Percentiles rank a stretch among this genome's conserved stretches.
These are phyloP conservation scores for Trididemnum miniatum DNA, from an alignment of 23 tunicate species.

Conservation along the genomic window DNA sequence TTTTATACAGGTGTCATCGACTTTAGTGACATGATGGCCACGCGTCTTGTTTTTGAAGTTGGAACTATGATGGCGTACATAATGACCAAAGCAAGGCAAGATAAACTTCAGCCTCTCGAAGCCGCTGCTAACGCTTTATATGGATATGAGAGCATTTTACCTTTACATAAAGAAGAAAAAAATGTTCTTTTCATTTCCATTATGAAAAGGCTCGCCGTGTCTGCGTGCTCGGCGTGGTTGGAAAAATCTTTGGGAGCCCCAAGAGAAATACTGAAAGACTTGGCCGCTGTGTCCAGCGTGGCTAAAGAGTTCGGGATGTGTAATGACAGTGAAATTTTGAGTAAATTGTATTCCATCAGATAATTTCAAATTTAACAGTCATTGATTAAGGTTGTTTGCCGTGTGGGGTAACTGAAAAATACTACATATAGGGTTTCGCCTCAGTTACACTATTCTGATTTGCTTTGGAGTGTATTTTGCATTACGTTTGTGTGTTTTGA, in stretches of 20 bases:
- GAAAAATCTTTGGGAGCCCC: slow-evolving; percentile 1
- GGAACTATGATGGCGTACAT: slow-evolving; percentile 20
- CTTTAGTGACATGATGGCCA: slow-evolving; percentile 14
- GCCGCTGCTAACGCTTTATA: background rate
- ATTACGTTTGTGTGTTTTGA: too few relatives aligned
- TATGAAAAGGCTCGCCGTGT: slow-evolving; percentile 2
- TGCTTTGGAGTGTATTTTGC: too few relatives aligned
- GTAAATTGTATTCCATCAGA: too few relatives aligned
- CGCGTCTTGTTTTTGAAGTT: slow-evolving; percentile 13
- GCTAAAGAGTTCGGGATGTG: too few relatives aligned
- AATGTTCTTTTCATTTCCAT: slow-evolving; percentile 2
- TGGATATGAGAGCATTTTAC: slow-evolving; percentile 16
- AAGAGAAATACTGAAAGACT: slow-evolving; percentile 3
- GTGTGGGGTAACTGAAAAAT: too few relatives aligned
- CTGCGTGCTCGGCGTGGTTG: background rate
- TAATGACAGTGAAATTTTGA: too few relatives aligned
- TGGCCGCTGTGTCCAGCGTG: too few relatives aligned
- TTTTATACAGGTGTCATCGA: slow-evolving; percentile 17
- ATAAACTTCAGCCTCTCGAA: background rate
- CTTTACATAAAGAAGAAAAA: slow-evolving; percentile 5
- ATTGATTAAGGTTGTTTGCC: too few relatives aligned
- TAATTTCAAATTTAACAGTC: too few relatives aligned
- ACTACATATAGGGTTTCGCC: too few relatives aligned
- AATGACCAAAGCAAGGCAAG: slow-evolving; percentile 2
- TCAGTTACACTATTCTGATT: too few relatives aligned